A percentile compares a stretch with the other conserved stretches of the same genome.
Evolutionary conservation across 2,113 vertebrate genomes (phyloP).

Genomic region (Hippocampus zosterae): DNA sequence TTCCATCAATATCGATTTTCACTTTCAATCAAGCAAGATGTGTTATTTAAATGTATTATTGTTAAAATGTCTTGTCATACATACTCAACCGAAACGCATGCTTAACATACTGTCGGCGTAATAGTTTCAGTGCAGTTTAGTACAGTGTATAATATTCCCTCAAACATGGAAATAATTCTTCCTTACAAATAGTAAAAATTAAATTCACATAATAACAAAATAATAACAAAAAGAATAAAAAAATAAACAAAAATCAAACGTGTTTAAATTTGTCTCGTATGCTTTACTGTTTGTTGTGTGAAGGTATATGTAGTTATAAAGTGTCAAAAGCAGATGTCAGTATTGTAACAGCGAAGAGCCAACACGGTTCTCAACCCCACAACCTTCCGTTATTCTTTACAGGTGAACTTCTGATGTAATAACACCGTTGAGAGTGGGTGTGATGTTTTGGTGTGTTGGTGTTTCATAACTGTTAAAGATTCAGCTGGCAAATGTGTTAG

Average conservation of each 20-base stretch:
- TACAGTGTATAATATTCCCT: neutral
- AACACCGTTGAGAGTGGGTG: neutral
- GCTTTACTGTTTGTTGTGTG: neutral
- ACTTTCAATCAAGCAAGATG: no score
- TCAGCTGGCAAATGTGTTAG: neutral
- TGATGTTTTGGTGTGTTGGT: neutral
- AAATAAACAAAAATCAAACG: neutral
- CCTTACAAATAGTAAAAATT: neutral
- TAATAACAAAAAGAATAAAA: no score
- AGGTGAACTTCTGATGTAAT: neutral
- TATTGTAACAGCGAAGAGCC: neutral
- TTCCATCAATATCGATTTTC: no score
- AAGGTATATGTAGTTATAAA: neutral
- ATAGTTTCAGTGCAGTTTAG: neutral
- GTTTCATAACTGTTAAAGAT: neutral
- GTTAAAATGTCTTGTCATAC: no score
- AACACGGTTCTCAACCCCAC: neutral
- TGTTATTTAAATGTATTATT: no score
- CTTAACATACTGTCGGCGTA: neutral
- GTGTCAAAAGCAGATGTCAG: neutral
- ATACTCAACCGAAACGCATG: no score
- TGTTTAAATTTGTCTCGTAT: neutral
- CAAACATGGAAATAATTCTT: conserved; percentile 1
- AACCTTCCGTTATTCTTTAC: neutral
- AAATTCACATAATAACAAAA: no score